phyloP scores from a whole-genome alignment of 2,113 vertebrate genomes.

The Chiloscyllium plagiosum region DNA sequence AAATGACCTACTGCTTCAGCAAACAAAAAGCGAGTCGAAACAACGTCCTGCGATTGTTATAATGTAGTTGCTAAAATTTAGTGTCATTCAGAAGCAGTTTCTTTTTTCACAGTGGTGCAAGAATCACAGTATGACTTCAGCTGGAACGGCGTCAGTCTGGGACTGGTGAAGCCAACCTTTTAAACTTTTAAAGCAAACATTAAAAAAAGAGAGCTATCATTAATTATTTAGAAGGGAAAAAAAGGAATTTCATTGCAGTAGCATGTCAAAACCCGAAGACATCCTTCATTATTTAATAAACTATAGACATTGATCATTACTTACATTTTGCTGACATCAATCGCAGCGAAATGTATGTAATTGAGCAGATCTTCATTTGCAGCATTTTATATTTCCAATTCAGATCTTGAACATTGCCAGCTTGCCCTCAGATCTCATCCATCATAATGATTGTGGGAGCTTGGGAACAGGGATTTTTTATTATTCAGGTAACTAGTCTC shows the following conservation, averaged over 20 bases:
- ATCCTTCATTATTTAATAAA: not conserved
- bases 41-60: not conserved
- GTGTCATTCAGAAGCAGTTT: not conserved
- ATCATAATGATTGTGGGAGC: not conserved
- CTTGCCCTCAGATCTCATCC: not conserved
- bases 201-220: not conserved
- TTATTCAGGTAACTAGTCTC: not conserved
- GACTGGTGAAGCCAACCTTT: not conserved
- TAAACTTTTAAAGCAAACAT: not conserved
- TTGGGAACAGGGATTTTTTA: not conserved
- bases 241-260: not conserved
- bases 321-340: not conserved
- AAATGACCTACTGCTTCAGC: not conserved
- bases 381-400: not conserved
- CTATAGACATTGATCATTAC: not conserved
- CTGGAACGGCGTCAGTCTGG: not conserved
- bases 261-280: not conserved
- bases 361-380: not conserved
- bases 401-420: not conserved
- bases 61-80: not conserved
- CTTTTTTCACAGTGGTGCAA: not conserved
- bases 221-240: not conserved
- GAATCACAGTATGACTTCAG: conserved; percentile 8
- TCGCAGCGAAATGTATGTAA: not conserved
- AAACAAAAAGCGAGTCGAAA: not conserved